Conservation (phyloP, 2,113 vertebrate genomes). For the Pitta sordida region DNA sequence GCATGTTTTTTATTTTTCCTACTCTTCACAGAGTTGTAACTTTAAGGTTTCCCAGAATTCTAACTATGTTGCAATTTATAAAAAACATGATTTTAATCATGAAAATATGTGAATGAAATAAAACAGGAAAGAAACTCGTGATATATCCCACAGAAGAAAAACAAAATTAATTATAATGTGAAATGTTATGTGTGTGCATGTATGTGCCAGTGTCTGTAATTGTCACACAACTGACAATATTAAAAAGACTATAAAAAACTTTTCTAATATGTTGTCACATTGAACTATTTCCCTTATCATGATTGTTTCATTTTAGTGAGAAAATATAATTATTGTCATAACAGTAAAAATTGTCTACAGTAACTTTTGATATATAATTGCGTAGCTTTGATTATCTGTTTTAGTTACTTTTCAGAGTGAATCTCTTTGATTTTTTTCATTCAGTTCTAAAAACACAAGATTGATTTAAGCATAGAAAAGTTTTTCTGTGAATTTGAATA, state of each 20-base stretch:
- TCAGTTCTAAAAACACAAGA: neutral
- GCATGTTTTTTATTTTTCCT: neutral
- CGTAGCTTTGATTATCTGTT: neutral
- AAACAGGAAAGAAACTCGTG: neutral
- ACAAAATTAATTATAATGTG: neutral
- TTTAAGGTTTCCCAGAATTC: neutral
- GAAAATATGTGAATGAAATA: neutral
- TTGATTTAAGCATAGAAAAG: neutral
- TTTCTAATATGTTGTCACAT: neutral
- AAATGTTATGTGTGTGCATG: neutral
- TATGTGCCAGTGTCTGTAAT: neutral
- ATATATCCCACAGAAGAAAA: neutral
- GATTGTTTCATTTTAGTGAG: neutral
- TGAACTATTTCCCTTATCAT: neutral
- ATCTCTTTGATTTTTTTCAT: neutral
- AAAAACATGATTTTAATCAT: neutral
- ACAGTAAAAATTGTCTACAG: neutral
- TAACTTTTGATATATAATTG: neutral
- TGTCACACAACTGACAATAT: neutral
- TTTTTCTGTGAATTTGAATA: neutral
- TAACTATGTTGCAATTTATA: neutral
- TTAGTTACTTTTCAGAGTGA: neutral
- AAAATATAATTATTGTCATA: conserved; percentile 29
- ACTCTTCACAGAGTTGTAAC: neutral
- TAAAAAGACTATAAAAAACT: neutral